Evolutionary conservation across 1,140 invertebrate species (phyloP).

Genomic region (Drosophila malerkotliana): DNA sequence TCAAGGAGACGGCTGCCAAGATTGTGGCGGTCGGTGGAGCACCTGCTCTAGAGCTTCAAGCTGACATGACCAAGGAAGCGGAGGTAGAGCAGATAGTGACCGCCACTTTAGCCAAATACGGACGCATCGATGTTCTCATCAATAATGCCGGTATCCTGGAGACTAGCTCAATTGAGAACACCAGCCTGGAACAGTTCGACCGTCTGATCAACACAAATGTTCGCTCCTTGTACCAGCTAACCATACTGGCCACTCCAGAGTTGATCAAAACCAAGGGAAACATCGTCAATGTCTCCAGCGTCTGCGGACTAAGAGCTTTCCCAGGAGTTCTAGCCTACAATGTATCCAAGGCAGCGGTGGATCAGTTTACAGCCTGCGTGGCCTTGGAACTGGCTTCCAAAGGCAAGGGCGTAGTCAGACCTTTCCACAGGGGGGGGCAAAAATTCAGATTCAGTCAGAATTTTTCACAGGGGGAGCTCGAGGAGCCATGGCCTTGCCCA

Average conservation of each 20-base stretch:
- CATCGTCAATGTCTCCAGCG: slow-evolving; percentile 96
- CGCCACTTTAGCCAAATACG: slow-evolving; percentile 88
- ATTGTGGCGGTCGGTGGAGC: slow-evolving; percentile 53
- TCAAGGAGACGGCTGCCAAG: slow-evolving; percentile 86
- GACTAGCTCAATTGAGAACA: slow-evolving; percentile 92
- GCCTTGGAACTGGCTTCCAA: slow-evolving; percentile 92
- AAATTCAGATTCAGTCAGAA: too few species aligned
- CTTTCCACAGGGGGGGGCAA: too few species aligned
- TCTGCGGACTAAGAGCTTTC: slow-evolving; percentile 92
- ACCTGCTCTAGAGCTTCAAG: slow-evolving; percentile 48
- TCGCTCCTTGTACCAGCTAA: slow-evolving; percentile 92
- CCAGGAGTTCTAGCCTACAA: slow-evolving; percentile 92
- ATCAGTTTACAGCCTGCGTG: slow-evolving; percentile 94
- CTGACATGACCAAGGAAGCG: slow-evolving; percentile 90
- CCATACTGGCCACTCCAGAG: slow-evolving; percentile 92
- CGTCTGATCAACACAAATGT: slow-evolving; percentile 93
- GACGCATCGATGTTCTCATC: slow-evolving; percentile 90
- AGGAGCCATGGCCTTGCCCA: too few species aligned
- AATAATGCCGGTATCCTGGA: slow-evolving; percentile 96
- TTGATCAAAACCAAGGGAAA: slow-evolving; percentile 93
- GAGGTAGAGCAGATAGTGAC: slow-evolving; percentile 90
- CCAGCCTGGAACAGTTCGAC: slow-evolving; percentile 92
- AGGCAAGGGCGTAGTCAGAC: too few species aligned
- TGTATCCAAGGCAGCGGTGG: slow-evolving; percentile 94
- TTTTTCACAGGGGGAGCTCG: too few species aligned